phyloP scores from a whole-genome alignment of 2,888 invertebrate species.

The Isoperla grammatica region DNA sequence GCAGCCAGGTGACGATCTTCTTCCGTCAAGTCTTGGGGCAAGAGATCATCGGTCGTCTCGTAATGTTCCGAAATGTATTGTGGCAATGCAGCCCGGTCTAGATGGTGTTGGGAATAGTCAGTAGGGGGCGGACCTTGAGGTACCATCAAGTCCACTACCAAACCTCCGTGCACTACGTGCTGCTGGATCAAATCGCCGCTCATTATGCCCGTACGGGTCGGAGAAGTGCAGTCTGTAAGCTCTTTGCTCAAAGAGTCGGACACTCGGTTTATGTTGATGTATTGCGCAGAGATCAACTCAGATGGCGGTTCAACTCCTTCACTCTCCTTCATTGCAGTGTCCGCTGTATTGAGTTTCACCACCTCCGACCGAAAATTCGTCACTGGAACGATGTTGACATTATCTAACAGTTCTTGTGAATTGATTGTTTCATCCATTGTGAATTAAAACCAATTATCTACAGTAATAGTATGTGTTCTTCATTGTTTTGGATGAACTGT shows the following conservation, averaged over 20 bases:
- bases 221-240: slow-evolving; percentile 22
- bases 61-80: slow-evolving; percentile 29
- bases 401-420: slow-evolving; percentile 26
- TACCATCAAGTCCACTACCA: slow-evolving; percentile 31
- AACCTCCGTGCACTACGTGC: slow-evolving; percentile 27
- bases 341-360: slow-evolving; percentile 23
- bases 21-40: slow-evolving; percentile 46
- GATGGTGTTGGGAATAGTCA: slow-evolving; percentile 25
- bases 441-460: too few relatives aligned
- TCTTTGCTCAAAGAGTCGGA: slow-evolving; percentile 24
- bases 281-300: slow-evolving; percentile 26
- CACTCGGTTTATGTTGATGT: slow-evolving; percentile 29
- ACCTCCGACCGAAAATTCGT: slow-evolving; percentile 24
- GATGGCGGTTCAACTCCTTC: slow-evolving; percentile 20
- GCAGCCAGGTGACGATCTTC: slow-evolving; percentile 57
- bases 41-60: slow-evolving; percentile 34
- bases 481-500: too few relatives aligned
- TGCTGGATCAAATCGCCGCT: slow-evolving; percentile 27
- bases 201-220: slow-evolving; percentile 21
- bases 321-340: slow-evolving; percentile 19
- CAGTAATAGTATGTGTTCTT: too few relatives aligned
- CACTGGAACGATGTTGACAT: slow-evolving; percentile 21
- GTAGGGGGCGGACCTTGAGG: slow-evolving; percentile 15
- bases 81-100: slow-evolving; percentile 20
- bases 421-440: slow-evolving; percentile 26